These are phyloP conservation scores for Blastobasis adustella DNA, from an alignment of 2,888 invertebrate genomes.

Conservation along the genomic window DNA sequence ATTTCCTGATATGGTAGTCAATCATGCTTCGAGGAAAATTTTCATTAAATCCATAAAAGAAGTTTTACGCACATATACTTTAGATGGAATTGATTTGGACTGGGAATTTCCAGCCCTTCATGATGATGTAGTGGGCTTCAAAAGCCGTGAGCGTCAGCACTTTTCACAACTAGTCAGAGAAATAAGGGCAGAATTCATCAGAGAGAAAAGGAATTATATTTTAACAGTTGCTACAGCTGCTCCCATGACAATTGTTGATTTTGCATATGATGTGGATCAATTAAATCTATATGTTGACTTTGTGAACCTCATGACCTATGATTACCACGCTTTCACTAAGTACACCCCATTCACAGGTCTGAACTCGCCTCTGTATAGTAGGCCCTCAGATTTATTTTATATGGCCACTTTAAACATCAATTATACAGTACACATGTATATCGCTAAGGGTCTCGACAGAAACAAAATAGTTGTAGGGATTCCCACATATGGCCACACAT, in stretches of 20 bases:
- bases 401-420: constrained; percentile 86
- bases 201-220: constrained; percentile 74
- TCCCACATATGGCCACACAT: constrained; percentile 91
- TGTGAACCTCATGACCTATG: constrained; percentile 94
- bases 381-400: constrained; percentile 76
- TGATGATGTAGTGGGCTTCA: neutral
- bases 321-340: constrained; percentile 86
- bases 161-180: constrained; percentile 85
- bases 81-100: constrained; percentile 86
- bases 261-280: constrained; percentile 85
- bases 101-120: constrained; percentile 90
- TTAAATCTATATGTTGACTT: constrained; percentile 88
- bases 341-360: constrained; percentile 88
- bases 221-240: constrained; percentile 88
- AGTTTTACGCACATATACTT: constrained; percentile 63
- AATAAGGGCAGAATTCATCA: constrained; percentile 78
- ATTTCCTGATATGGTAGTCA: constrained; percentile 82
- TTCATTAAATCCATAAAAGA: constrained; percentile 73
- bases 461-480: constrained; percentile 88
- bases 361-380: constrained; percentile 86
- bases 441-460: constrained; percentile 81
- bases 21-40: constrained; percentile 80
- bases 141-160: constrained; percentile 77
- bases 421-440: constrained; percentile 87
- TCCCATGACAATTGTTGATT: constrained; percentile 81